Evolutionary conservation across 2,797 vertebrate species (phyloP), one percentile per base, ranked within the genome.

Genomic region (Anguilla megastoma): DNA sequence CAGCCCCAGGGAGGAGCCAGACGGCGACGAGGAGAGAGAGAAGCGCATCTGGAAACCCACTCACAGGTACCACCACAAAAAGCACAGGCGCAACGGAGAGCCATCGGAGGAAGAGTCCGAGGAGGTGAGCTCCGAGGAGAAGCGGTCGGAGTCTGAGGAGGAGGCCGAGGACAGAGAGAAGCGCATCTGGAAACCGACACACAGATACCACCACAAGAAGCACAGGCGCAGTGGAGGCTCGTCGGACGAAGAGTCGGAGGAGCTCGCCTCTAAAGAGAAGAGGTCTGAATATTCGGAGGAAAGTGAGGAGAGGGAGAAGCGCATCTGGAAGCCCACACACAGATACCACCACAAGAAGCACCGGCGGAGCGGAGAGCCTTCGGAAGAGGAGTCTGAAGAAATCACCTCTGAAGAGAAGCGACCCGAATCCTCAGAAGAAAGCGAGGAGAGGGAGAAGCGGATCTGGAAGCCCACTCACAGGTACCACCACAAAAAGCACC

Each of bases 401-500:
- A 87, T 89, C 45, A 91, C 86, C 56, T 63, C 83, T 0, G 90
- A 80, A 41, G 92, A 86, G 91, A 90, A 88, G 36, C 92, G 87
- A 0, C 92, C 93, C 52, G 93, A 93, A 83, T 89, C 90, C 24
- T 92, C 90, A 5, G 93, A 94, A 0, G 92, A 89, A 3, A 60
- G 9, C 0, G 90, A 89, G 24, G 95, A 96, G 2, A 93, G 93
- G 88, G 86, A 91, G 18, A 94, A 93, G 74, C 92, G 91, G 58
- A 89, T 89, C 0, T 96, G 94, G 95, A 95, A 90, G 52, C 94
- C 94, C n/a, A 90, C 66, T 36, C 88, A 93, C 41, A 94, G 92
- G 85, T 95, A 92, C 85, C 93, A 94, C 54, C 94, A 95, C 8
- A 95, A 95, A 91, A 95, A 90, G 87, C 95, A 95, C 27, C 95